phyloP scores from a whole-genome alignment of 2,888 invertebrate species.

The Venusia cambrica region DNA sequence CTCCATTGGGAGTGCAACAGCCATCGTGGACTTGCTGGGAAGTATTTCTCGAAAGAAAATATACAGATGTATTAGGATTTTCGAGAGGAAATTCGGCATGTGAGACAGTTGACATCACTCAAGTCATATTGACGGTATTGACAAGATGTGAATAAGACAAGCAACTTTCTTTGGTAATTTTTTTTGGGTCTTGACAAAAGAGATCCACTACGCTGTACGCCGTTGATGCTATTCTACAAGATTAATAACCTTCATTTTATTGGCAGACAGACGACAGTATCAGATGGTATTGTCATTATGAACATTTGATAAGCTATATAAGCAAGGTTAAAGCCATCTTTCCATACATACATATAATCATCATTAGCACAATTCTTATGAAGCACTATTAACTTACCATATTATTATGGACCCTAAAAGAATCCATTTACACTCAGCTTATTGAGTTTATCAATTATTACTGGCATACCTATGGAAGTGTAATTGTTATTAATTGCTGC shows the following conservation, averaged over 20 bases:
- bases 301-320: no score
- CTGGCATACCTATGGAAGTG: constrained; percentile 38
- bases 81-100: constrained; percentile 15
- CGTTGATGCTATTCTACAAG: no score
- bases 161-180: no score
- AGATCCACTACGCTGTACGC: no score
- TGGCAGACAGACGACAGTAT: no score
- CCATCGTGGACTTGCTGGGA: constrained; percentile 36
- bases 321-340: no score
- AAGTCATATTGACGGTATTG: no score
- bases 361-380: constrained; percentile 10
- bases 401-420: constrained; percentile 22
- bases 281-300: no score
- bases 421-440: constrained; percentile 12
- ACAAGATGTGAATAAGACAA: no score
- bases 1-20: constrained; percentile 68
- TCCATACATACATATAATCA: constrained; percentile 1
- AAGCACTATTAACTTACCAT: constrained; percentile 18
- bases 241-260: no score
- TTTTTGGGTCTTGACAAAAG: no score
- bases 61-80: constrained; percentile 12
- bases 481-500: constrained; percentile 48
- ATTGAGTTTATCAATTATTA: constrained; percentile 28
- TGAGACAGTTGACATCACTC: constrained; percentile 11
- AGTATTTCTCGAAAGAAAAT: constrained; percentile 16